Percentiles rank a stretch among this genome's conserved stretches.
Conservation (phyloP, 1,140 invertebrate genomes). For the Drosophila athabasca region DNA sequence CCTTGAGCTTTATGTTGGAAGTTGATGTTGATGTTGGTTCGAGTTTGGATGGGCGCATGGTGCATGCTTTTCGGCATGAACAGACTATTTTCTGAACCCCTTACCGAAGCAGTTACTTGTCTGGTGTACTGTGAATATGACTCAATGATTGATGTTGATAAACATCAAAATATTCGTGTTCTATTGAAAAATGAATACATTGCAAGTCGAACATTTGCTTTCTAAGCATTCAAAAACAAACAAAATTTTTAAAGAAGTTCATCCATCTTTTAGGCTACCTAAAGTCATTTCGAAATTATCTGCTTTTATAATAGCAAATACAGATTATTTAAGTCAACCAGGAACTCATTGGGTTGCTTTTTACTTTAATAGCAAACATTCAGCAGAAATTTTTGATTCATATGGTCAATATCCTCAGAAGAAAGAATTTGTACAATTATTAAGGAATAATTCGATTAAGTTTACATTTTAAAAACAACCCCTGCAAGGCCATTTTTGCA, state of each 20-base stretch:
- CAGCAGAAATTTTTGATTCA: not conserved
- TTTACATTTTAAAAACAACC: not conserved
- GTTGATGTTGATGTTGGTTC: no score
- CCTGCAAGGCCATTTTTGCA: not conserved
- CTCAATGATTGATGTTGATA: conserved; percentile 1
- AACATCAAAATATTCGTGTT: not conserved
- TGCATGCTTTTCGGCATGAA: no score
- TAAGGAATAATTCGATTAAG: not conserved
- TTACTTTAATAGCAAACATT: not conserved
- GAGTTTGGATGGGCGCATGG: no score
- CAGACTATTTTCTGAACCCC: not conserved
- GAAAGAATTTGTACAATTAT: no score
- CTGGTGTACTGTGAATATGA: not conserved
- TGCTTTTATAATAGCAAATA: not conserved
- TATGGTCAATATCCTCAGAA: no score
- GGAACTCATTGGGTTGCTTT: not conserved
- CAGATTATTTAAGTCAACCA: not conserved
- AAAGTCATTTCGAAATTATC: not conserved
- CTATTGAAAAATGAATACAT: not conserved
- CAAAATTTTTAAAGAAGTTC: no score
- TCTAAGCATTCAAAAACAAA: not conserved
- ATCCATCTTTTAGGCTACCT: no score
- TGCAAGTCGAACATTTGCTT: not conserved
- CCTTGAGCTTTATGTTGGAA: no score
- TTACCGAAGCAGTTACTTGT: not conserved